phyloP scores from a whole-genome alignment of 1,140 invertebrate species.

The Bombyx mori region ASM3026992v2 NC_085110.1:17567501-17568000 shows the following conservation, averaged over 20 bases:
- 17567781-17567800: constrained; percentile 53
- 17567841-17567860: no score
- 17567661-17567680: constrained; percentile 87
- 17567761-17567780: constrained; percentile 89
- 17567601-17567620: constrained; percentile 96
- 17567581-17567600: constrained; percentile 80
- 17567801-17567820: no score
- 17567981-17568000: no score
- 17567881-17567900: no score
- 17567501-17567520: no score
- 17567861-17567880: no score
- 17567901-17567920: no score
- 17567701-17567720: constrained; percentile 82
- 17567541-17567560: constrained; percentile 77
- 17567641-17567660: constrained; percentile 88
- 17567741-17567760: constrained; percentile 57
- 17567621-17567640: constrained; percentile 94
- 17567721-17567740: constrained; percentile 42
- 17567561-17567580: constrained; percentile 89
- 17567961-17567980: no score
- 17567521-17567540: no score
- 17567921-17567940: no score
- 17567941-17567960: no score
- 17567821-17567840: no score
- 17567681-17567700: constrained; percentile 93